These are phyloP conservation scores for Ophonus ardosiacus DNA, from an alignment of 2,888 invertebrate species.

Conservation along the genomic window DNA sequence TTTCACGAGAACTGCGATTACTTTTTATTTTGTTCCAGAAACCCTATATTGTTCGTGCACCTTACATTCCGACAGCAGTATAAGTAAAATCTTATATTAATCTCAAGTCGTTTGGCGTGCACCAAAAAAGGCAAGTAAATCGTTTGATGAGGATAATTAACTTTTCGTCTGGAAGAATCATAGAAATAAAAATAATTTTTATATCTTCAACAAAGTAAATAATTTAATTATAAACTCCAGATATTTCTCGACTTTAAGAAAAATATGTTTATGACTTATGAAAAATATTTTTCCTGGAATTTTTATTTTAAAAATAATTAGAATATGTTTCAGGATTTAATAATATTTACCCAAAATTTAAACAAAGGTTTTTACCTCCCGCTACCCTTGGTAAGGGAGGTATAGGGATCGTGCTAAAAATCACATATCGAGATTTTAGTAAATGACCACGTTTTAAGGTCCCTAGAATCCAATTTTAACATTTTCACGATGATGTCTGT, in stretches of 20 bases:
- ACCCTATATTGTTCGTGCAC: slow-evolving; percentile 47
- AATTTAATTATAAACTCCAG: slow-evolving; percentile 21
- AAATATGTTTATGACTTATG: no score
- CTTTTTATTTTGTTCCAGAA: slow-evolving; percentile 44
- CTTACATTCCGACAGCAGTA: slow-evolving; percentile 25
- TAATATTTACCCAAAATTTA: no score
- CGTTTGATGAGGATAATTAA: slow-evolving; percentile 31
- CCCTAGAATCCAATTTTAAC: no score
- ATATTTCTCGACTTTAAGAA: background rate
- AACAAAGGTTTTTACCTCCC: no score
- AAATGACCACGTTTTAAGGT: no score
- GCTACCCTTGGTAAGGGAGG: no score
- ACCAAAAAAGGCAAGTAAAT: slow-evolving; percentile 18
- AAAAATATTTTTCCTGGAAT: no score
- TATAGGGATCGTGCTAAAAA: no score
- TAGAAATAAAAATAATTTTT: slow-evolving; percentile 30
- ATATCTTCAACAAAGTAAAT: background rate
- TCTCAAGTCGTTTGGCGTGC: slow-evolving; percentile 24
- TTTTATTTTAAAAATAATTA: no score
- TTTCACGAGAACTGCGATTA: slow-evolving; percentile 44
- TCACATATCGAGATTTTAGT: no score
- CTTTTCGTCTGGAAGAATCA: slow-evolving; percentile 24
- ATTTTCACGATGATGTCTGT: no score
- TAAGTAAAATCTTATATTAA: slow-evolving; percentile 51
- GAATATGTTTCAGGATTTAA: no score